Evolutionary conservation across 30 jellyfish, hydroid and myxozoan genomes (phyloP), one percentile per base, ranked within the genome.

Genomic region (Sanderia malayensis): DNA sequence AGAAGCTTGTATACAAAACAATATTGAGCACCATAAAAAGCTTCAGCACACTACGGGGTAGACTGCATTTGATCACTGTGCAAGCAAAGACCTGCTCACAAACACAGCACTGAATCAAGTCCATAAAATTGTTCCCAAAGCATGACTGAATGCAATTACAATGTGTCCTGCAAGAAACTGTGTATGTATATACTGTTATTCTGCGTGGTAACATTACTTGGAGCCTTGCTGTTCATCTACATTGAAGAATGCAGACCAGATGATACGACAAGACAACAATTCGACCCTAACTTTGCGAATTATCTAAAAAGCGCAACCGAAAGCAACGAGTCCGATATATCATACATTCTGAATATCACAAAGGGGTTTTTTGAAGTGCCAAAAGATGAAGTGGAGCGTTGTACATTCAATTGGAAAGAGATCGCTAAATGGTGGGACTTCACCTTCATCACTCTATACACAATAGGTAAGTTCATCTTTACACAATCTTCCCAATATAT

Each of bases 401-500:
- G 64, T 19, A 24, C 18, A 24, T 49, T 49, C 27, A 19, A 18
- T 24, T 9, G 27, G 27, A 3, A 49, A 9, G 64, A 49, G 64
- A 49, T 49, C 8, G 8, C 23, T 24, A 18, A 4, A 49, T 49
- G 64, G 64, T 49, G 64, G 64, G 64, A 49, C 24, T 49, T 49
- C 64, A 49, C 64, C 25, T 4, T 49, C 27, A 24, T 49, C 7
- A 9, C 64, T 19, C 24, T 49, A 9, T 49, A 49, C 64, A 49
- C 64, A 18, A 49, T 49, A 49, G 64, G 64, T 49, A 19, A 49
- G 64, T 4, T n/a, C n/a, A n/a, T n/a, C n/a, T n/a, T n/a, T n/a
- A n/a, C n/a, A n/a, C n/a, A n/a, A n/a, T n/a, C n/a, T n/a, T n/a
- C n/a, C n/a, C n/a, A n/a, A n/a, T n/a, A n/a, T n/a, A n/a, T n/a